These are phyloP conservation scores for Crossaster papposus DNA, from an alignment of 53 echinoderm and acorn worm species.

Conservation along the genomic window DNA sequence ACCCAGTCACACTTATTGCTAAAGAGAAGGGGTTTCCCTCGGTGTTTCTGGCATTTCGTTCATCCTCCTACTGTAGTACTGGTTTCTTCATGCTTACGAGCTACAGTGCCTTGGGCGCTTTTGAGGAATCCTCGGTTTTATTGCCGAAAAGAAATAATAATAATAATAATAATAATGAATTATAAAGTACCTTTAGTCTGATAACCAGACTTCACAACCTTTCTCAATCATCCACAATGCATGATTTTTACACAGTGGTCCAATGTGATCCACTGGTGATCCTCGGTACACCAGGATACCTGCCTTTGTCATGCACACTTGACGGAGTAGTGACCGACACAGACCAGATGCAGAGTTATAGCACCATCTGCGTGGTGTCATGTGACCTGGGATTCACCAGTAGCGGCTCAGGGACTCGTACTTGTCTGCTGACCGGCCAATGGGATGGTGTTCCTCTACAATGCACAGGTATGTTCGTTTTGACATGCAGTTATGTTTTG, in stretches of 20 bases:
- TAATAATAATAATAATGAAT: too few species aligned
- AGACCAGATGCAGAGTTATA: slow-evolving; percentile 59
- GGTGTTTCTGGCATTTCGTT: too few species aligned
- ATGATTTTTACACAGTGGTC: slow-evolving; percentile 18
- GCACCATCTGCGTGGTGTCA: slow-evolving; percentile 55
- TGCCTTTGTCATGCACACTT: slow-evolving; percentile 1
- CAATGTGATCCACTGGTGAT: slow-evolving; percentile 56
- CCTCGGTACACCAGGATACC: neutral
- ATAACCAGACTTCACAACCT: neutral
- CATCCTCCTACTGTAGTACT: too few species aligned
- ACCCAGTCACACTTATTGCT: too few species aligned
- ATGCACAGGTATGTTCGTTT: slow-evolving; percentile 73
- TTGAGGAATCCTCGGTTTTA: too few species aligned
- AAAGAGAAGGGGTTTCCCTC: too few species aligned
- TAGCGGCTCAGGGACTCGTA: slow-evolving; percentile 58
- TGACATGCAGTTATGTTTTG: too few species aligned
- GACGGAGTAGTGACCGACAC: slow-evolving; percentile 20
- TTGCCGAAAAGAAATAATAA: too few species aligned
- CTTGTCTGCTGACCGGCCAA: slow-evolving; percentile 61
- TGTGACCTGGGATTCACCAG: slow-evolving; percentile 74
- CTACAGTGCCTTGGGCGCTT: too few species aligned
- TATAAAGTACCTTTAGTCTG: neutral
- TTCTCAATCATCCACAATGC: neutral
- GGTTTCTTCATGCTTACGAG: too few species aligned
- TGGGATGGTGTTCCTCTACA: slow-evolving; percentile 77